Evolutionary conservation across 1,140 invertebrate genomes (phyloP).

Genomic region (Phortica variegata): DNA sequence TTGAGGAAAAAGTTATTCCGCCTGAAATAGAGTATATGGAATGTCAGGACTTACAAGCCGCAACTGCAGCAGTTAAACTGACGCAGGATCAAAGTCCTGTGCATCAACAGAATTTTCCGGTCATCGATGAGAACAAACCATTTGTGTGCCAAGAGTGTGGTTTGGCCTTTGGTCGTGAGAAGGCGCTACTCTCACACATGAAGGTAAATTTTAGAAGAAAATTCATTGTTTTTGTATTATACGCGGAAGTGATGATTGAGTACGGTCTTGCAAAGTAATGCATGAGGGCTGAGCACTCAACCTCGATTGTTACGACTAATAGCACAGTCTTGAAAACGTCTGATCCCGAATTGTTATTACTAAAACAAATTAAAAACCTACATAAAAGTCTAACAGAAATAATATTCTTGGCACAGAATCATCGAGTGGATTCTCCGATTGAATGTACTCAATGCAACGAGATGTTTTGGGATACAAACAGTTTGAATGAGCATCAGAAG

Average conservation of each 20-base stretch:
- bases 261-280: neutral
- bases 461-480: constrained; percentile 73
- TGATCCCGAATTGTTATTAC: constrained; percentile 5
- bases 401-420: constrained; percentile 58
- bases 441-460: constrained; percentile 76
- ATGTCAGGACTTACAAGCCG: constrained; percentile 11
- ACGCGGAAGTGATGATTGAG: constrained; percentile 11
- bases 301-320: constrained; percentile 13
- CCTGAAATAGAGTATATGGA: constrained; percentile 20
- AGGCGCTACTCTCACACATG: constrained; percentile 73
- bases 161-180: constrained; percentile 76
- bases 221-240: too few relatives aligned
- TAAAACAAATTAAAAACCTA: too few relatives aligned
- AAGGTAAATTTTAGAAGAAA: constrained; percentile 53
- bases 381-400: too few relatives aligned
- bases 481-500: constrained; percentile 68
- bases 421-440: constrained; percentile 73
- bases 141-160: constrained; percentile 81
- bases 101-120: constrained; percentile 52
- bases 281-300: constrained; percentile 12
- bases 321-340: constrained; percentile 15
- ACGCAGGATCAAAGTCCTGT: constrained; percentile 13
- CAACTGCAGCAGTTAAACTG: constrained; percentile 12
- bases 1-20: constrained; percentile 19
- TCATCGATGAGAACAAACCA: constrained; percentile 71